These are phyloP conservation scores for Andricus curvator DNA, from an alignment of 2,888 invertebrate species.

Conservation along the genomic window DNA sequence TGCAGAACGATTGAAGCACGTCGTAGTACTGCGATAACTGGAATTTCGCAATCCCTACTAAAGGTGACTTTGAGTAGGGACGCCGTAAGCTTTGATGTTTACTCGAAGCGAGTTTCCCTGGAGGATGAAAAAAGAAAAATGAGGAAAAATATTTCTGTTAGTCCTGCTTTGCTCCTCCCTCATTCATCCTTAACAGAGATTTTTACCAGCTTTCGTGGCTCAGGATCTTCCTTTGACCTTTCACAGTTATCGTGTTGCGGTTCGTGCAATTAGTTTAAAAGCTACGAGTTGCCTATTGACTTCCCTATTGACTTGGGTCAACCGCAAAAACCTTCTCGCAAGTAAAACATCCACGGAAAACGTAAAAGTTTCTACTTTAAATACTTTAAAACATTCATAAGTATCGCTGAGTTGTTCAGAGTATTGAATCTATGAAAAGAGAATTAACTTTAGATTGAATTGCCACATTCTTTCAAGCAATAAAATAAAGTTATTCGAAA, in stretches of 20 bases:
- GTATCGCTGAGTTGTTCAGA: background rate
- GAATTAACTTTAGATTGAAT: background rate
- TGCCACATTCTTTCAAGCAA: background rate
- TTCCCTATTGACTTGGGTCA: background rate
- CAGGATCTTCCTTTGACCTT: slow-evolving; percentile 45
- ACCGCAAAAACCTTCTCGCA: slow-evolving; percentile 20
- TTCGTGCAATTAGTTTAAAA: slow-evolving; percentile 66
- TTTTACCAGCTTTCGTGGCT: slow-evolving; percentile 31
- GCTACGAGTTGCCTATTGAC: slow-evolving; percentile 44
- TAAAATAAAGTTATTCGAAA: background rate
- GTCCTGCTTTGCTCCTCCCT: background rate
- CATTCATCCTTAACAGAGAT: slow-evolving; percentile 24
- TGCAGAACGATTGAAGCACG: slow-evolving; percentile 1
- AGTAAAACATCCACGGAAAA: slow-evolving; percentile 1
- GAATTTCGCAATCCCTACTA: background rate
- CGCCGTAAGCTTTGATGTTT: slow-evolving; percentile 21
- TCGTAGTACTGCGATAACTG: slow-evolving; percentile 8
- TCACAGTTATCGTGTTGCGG: slow-evolving; percentile 43
- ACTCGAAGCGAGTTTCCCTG: slow-evolving; percentile 11
- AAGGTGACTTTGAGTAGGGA: slow-evolving; percentile 19
- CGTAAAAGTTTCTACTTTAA: background rate
- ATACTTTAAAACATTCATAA: background rate
- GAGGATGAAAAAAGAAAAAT: slow-evolving; percentile 4
- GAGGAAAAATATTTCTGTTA: slow-evolving; percentile 10
- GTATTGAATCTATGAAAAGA: background rate